Conservation (phyloP, 2,113 vertebrate species). For the Oryzias woworae region DNA sequence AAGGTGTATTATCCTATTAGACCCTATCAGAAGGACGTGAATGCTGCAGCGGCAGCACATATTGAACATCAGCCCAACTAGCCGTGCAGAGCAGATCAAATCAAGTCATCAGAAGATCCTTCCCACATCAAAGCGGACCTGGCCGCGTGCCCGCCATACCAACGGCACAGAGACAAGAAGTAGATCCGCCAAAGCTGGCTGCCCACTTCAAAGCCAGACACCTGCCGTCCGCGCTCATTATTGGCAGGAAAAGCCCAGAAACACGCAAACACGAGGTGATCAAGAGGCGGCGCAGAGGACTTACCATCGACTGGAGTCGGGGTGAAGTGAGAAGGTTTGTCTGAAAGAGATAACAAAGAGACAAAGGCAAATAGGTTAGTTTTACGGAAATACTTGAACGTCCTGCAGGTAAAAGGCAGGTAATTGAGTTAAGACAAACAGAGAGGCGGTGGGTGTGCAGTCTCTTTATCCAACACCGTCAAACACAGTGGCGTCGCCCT, state of each 20-base stretch:
- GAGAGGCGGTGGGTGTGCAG: conserved; percentile 4
- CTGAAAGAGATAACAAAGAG: conserved; percentile 80
- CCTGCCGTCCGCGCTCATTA: conserved; percentile 54
- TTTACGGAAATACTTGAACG: conserved; percentile 51
- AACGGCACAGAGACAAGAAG: conserved; percentile 24
- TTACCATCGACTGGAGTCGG: conserved; percentile 88
- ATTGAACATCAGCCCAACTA: conserved; percentile 50
- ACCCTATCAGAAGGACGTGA: conserved; percentile 41
- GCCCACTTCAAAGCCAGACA: conserved; percentile 60
- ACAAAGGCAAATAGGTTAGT: conserved; percentile 59
- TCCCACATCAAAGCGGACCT: conserved; percentile 69
- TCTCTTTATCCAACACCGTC: conserved; percentile 49
- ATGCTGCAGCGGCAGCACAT: conserved; percentile 44
- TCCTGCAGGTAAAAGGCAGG: conserved; percentile 43
- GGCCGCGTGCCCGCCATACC: conserved; percentile 45
- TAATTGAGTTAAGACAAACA: conserved; percentile 58
- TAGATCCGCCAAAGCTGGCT: conserved; percentile 18
- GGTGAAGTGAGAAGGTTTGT: conserved; percentile 91
- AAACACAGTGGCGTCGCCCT: conserved; percentile 36
- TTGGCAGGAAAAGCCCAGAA: conserved; percentile 34
- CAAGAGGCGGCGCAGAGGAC: conserved; percentile 68
- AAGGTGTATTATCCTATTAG: conserved; percentile 43
- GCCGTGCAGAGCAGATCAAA: conserved; percentile 59
- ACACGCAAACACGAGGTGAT: conserved; percentile 38
- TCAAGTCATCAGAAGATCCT: conserved; percentile 73